These are phyloP conservation scores for Monarcha castaneiventris DNA, from an alignment of 2,113 vertebrate genomes.

Conservation along the genomic window DNA sequence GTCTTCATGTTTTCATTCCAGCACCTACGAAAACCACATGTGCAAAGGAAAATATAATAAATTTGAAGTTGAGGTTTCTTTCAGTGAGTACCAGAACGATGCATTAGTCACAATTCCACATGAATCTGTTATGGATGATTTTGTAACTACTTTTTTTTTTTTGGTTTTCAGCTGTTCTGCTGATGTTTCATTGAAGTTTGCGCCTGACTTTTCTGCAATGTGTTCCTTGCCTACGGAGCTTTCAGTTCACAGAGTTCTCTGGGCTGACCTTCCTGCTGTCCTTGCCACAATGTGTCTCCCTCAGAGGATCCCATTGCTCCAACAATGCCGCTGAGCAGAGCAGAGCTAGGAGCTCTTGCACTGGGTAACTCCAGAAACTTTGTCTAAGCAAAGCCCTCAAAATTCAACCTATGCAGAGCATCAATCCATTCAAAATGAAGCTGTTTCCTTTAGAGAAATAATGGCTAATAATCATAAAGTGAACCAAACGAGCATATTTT, in stretches of 20 bases:
- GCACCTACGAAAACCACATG: constrained; percentile 13
- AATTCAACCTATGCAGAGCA: neutral
- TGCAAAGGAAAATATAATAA: neutral
- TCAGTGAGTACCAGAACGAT: neutral
- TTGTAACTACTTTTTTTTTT: neutral
- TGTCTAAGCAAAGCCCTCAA: neutral
- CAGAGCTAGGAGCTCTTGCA: neutral
- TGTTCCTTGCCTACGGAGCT: neutral
- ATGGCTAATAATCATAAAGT: neutral
- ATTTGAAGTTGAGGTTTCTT: neutral
- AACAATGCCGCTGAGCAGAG: neutral
- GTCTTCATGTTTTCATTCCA: neutral
- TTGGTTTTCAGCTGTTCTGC: neutral
- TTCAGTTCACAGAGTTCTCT: neutral
- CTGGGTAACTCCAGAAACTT: neutral
- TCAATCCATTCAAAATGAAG: neutral
- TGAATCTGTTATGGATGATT: neutral
- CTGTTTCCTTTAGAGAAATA: neutral
- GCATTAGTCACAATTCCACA: neutral
- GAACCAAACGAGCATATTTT: neutral
- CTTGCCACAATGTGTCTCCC: neutral
- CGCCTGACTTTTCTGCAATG: neutral
- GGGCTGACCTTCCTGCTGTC: neutral
- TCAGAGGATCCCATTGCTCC: neutral
- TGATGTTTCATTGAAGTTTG: neutral